These are phyloP conservation scores for Pocillopora verrucosa DNA, from an alignment of 64 coral and sea anemone species.

Conservation along the genomic window DNA sequence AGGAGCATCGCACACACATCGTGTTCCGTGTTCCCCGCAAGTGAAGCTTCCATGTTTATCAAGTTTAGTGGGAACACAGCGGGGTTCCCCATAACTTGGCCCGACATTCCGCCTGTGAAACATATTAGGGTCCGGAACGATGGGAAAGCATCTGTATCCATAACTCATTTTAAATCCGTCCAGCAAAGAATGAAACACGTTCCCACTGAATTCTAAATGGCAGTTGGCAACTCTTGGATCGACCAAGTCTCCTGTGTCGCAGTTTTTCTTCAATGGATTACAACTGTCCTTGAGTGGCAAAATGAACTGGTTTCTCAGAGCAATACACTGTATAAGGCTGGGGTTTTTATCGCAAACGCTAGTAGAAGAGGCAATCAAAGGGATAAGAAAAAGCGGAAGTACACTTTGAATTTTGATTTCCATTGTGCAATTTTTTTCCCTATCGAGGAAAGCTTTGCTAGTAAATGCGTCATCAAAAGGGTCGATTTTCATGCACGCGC, in stretches of 20 bases:
- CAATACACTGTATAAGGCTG: slow-evolving; percentile 83
- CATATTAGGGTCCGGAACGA: slow-evolving; percentile 43
- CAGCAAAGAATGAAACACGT: slow-evolving; percentile 41
- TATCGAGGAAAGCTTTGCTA: neutral
- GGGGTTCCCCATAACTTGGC: slow-evolving; percentile 20
- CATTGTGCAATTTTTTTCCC: neutral
- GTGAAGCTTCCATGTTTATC: slow-evolving; percentile 42
- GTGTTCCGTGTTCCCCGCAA: slow-evolving; percentile 86
- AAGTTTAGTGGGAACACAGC: slow-evolving; percentile 7
- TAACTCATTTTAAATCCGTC: slow-evolving; percentile 16
- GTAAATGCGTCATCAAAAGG: neutral
- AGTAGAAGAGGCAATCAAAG: slow-evolving; percentile 5
- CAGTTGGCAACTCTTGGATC: slow-evolving; percentile 69
- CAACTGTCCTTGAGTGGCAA: slow-evolving; percentile 70
- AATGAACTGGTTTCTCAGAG: slow-evolving; percentile 78
- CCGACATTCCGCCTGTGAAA: slow-evolving; percentile 76
- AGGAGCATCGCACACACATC: slow-evolving; percentile 90
- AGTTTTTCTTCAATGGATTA: slow-evolving; percentile 70
- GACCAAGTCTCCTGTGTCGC: slow-evolving; percentile 81
- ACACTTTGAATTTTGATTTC: neutral
- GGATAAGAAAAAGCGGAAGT: neutral
- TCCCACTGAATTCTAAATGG: slow-evolving; percentile 28
- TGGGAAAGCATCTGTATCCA: slow-evolving; percentile 53
- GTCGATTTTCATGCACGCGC: neutral
- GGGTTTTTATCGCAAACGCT: slow-evolving; percentile 74